phyloP scores from a whole-genome alignment of 2,113 vertebrate species.

The Erinaceus europaeus region DNA sequence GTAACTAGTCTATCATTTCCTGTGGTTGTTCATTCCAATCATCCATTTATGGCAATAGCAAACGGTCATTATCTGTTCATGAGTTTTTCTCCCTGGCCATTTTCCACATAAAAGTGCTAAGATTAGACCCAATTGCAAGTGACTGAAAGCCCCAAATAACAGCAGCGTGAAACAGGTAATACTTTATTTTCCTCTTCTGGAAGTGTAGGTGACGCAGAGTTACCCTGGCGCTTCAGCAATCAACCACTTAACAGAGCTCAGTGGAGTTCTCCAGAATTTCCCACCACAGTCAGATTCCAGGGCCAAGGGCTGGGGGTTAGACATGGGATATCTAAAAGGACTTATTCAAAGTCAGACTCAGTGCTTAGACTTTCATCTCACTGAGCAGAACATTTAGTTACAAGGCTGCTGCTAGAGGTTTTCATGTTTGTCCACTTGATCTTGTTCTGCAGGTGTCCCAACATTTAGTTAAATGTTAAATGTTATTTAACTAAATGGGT shows the following conservation, averaged over 20 bases:
- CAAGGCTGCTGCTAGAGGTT: rapidly evolving
- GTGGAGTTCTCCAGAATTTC: not conserved
- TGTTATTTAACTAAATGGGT: no score
- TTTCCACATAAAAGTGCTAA: not conserved
- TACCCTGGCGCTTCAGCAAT: not conserved
- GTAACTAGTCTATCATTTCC: not conserved
- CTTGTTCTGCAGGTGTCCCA: not conserved
- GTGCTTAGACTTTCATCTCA: not conserved
- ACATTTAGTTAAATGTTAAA: no score
- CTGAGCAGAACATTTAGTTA: not conserved
- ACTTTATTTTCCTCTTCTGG: not conserved
- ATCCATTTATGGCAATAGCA: not conserved
- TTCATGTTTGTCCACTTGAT: not conserved
- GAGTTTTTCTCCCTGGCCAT: not conserved
- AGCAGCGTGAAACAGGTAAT: not conserved
- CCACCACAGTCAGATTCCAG: not conserved
- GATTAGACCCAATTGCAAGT: not conserved
- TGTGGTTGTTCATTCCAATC: not conserved
- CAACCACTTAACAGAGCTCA: not conserved
- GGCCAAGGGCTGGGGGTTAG: rapidly evolving
- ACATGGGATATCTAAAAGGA: no score
- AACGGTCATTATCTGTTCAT: not conserved
- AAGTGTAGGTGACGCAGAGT: not conserved
- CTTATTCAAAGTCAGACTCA: not conserved
- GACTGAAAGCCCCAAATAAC: not conserved